phyloP scores from a whole-genome alignment of 2,888 invertebrate species.

The Antheraea assamensis region DNA sequence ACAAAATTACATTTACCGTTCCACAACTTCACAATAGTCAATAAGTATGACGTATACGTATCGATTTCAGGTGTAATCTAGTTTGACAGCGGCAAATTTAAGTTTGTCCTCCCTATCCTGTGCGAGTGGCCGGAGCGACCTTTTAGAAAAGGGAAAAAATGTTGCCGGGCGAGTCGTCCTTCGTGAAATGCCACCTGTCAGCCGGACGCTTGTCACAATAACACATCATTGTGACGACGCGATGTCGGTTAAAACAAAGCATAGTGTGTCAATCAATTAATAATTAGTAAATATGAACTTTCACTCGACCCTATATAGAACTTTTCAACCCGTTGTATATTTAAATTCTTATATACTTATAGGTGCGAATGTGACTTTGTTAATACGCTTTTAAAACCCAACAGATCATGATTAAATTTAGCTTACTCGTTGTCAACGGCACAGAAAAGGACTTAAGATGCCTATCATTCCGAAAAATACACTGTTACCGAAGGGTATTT shows the following conservation, averaged over 20 bases:
- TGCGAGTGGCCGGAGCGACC: conserved; percentile 53
- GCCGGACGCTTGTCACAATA: conserved; percentile 42
- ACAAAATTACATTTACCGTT: conserved; percentile 26
- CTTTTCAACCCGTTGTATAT: not conserved
- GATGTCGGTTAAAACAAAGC: conserved; percentile 43
- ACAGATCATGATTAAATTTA: too few species aligned
- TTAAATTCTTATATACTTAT: conserved; percentile 1
- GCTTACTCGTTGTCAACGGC: too few species aligned
- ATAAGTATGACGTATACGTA: conserved; percentile 7
- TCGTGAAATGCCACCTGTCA: conserved; percentile 71
- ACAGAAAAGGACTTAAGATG: too few species aligned
- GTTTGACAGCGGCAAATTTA: conserved; percentile 9
- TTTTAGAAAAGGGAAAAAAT: conserved; percentile 60
- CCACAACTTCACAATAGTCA: not conserved
- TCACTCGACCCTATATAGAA: conserved; percentile 16
- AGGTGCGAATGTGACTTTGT: too few species aligned
- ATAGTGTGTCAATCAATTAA: conserved; percentile 30
- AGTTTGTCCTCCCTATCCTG: conserved; percentile 31
- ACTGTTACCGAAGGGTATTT: too few species aligned
- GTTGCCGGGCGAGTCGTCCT: conserved; percentile 44
- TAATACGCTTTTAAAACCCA: too few species aligned
- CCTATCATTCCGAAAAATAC: too few species aligned
- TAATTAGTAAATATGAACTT: conserved; percentile 28
- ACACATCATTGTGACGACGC: conserved; percentile 42
- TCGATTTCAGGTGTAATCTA: conserved; percentile 9